These are phyloP conservation scores for Aurelia aurita complex sp. Pacific DNA, from an alignment of 30 jellyfish, hydroid and myxozoan species.

Conservation along the genomic window DNA sequence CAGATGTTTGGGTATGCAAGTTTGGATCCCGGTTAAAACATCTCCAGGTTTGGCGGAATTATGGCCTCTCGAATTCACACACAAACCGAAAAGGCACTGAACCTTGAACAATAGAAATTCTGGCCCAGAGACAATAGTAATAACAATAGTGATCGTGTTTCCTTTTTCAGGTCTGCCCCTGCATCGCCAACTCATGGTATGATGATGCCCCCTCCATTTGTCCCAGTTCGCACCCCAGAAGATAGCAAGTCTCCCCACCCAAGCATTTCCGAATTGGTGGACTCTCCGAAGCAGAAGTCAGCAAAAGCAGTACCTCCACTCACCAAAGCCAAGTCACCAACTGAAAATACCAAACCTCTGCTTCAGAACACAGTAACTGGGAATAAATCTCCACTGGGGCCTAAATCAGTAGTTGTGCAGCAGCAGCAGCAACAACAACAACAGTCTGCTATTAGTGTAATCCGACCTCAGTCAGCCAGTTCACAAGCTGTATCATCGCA, in stretches of 20 bases:
- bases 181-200: constrained; percentile 99
- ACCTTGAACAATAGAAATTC: no score
- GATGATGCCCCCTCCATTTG: constrained; percentile 99
- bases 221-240: constrained; percentile 69
- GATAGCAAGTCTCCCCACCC: constrained; percentile 53
- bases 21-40: no score
- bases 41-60: no score
- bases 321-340: constrained; percentile 50
- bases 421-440: constrained; percentile 48
- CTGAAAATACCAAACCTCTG: constrained; percentile 29
- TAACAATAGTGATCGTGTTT: no score
- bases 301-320: constrained; percentile 38
- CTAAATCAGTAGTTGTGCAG: constrained; percentile 29
- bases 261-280: constrained; percentile 6
- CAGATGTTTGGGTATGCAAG: no score
- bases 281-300: constrained; percentile 49
- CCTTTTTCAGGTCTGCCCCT: constrained; percentile 91
- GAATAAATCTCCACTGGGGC: constrained; percentile 39
- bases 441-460: constrained; percentile 68
- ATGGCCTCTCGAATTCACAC: no score
- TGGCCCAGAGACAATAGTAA: no score
- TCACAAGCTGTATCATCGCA: constrained; percentile 25
- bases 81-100: no score
- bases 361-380: constrained; percentile 7
- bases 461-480: constrained; percentile 68